phyloP scores from a whole-genome alignment of 2,888 invertebrate species.

The Megamerina dolium region DNA sequence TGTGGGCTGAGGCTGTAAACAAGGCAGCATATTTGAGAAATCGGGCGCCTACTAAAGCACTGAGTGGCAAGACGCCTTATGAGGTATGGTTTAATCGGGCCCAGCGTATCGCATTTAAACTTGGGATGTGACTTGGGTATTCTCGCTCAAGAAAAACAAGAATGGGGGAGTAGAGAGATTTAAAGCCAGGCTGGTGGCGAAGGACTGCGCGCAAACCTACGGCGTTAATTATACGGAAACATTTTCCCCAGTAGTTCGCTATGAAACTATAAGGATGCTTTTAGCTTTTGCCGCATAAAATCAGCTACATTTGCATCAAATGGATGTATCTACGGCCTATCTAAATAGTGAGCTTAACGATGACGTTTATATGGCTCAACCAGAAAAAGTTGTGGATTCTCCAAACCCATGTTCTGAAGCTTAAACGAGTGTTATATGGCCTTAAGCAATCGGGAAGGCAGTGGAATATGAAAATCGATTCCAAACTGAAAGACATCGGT shows the following conservation, averaged over 20 bases:
- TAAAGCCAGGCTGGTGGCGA: constrained; percentile 19
- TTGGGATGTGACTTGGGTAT: too few species aligned
- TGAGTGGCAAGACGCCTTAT: too few species aligned
- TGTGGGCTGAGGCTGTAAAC: too few species aligned
- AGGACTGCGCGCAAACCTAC: constrained; percentile 18
- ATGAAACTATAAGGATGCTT: constrained; percentile 21
- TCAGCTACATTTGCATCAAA: constrained; percentile 18
- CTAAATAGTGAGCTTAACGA: too few species aligned
- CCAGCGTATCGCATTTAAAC: too few species aligned
- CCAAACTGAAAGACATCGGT: too few species aligned
- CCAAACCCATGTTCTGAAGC: background rate
- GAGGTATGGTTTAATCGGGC: too few species aligned
- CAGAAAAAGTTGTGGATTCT: background rate
- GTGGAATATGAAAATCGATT: background rate
- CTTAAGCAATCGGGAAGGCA: constrained; percentile 10
- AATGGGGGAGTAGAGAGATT: too few species aligned
- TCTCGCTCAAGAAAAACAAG: too few species aligned
- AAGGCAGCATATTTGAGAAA: too few species aligned
- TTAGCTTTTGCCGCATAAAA: constrained; percentile 17
- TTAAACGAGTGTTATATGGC: constrained; percentile 10
- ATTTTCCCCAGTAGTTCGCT: constrained; percentile 21
- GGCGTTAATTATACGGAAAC: constrained; percentile 20
- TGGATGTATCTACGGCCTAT: constrained; percentile 23
- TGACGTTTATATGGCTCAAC: background rate
- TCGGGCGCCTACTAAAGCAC: too few species aligned